Conservation (phyloP, 2,113 vertebrate species). For the Alligator mississippiensis region DNA sequence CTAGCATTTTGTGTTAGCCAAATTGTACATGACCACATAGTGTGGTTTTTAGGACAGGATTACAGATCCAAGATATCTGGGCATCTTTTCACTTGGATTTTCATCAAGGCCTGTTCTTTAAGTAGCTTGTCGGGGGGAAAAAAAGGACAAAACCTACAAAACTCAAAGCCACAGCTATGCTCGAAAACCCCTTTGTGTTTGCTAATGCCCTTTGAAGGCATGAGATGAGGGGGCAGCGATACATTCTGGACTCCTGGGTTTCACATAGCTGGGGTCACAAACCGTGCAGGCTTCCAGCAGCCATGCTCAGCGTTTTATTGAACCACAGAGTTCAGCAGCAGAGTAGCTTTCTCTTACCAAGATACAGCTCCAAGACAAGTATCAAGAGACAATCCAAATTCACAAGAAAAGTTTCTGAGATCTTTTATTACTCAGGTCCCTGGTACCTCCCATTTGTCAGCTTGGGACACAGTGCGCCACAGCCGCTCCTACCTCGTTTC, state of each 20-base stretch:
- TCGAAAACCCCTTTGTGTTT: neutral
- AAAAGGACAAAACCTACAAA: too few species aligned
- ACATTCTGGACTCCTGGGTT: neutral
- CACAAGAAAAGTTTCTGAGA: neutral
- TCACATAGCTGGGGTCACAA: conserved; percentile 15
- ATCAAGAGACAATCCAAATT: conserved; percentile 24
- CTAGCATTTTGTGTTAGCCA: conserved; percentile 64
- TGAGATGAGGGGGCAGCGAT: neutral
- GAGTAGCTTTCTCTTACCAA: neutral
- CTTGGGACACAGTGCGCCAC: neutral
- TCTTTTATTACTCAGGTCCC: neutral
- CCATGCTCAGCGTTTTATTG: neutral
- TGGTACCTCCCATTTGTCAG: neutral
- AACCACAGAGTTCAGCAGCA: neutral
- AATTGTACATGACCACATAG: conserved; percentile 66
- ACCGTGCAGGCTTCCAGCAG: neutral
- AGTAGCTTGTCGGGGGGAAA: neutral
- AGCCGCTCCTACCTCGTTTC: neutral
- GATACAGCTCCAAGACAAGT: neutral
- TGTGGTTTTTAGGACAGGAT: conserved; percentile 41
- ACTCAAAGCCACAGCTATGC: neutral
- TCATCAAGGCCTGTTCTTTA: neutral
- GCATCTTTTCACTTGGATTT: conserved; percentile 11
- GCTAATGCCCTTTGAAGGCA: neutral
- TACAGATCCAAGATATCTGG: conserved; percentile 56